Base-by-base conservation (phyloP, 2,113 vertebrate genomes). In the Channa argus region DNA sequence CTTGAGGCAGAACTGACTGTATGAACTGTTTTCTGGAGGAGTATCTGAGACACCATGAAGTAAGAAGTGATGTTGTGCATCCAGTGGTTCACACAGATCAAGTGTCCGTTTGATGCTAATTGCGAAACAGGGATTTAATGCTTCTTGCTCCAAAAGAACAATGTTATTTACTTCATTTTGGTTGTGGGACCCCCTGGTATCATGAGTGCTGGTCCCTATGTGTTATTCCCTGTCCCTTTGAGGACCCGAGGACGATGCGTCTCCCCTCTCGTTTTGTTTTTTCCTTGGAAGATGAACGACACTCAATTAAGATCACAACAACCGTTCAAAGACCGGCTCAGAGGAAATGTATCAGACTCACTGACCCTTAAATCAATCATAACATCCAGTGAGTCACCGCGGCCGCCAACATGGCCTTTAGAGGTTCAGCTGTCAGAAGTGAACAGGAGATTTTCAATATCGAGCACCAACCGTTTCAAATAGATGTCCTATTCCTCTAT, bases 261-360 rank as follows among this genome's bases (percentile, higher is more conserved):
- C 47, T 67, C 60, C 63, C 50, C 36, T 11, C 39, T 24, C 24
- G 24, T 24, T 61, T 58, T 51, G 41, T 67, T 62, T 74, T 66
- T 74, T 41, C 37, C 68, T 34, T 61, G 34, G 54, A 79, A 66
- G 67, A 79, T 70, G 79, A 79, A 87, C 82, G 72, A 77, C 85
- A 93, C 83, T 88, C 87, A 90, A 90, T 93, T 90, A 92, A 92
- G 86, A 91, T 92, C 84, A 73, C 83, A 91, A 89, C 89, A 82
- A 67, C 52, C 53, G 13, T 71, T 88, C 81, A 78, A 82, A 74
- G 73, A 80, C 79, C 53, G 15, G 76, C 65, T 83, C 76, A 44
- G 71, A 86, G 73, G 87, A 84, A 86, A 79, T 44, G 63, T 63
- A 84, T 83, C 79, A 74, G 80, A 90, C 79, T 78, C 80, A 46